phyloP scores from a whole-genome alignment of 2,113 vertebrate genomes.

The Malurus melanocephalus region DNA sequence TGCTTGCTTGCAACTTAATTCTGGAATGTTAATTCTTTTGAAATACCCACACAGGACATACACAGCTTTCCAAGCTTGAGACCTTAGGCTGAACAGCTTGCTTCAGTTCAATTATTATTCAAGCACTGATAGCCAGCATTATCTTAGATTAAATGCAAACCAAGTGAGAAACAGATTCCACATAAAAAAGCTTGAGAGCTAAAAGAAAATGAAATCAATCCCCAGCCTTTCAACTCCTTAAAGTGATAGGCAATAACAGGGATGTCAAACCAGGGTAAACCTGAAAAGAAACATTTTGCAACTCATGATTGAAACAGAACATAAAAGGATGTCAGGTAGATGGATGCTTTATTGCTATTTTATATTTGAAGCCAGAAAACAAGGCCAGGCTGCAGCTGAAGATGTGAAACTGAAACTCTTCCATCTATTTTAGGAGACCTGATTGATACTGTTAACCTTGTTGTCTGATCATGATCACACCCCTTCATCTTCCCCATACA shows the following conservation, averaged over 20 bases:
- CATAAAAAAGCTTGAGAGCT: slow-evolving; percentile 17
- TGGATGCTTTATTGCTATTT: slow-evolving; percentile 69
- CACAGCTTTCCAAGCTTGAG: slow-evolving; percentile 39
- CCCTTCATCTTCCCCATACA: slow-evolving; percentile 19
- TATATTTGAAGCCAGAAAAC: slow-evolving; percentile 69
- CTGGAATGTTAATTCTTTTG: slow-evolving; percentile 7
- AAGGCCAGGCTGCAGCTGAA: slow-evolving; percentile 60
- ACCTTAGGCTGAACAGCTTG: slow-evolving; percentile 39
- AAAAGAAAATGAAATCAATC: slow-evolving; percentile 65
- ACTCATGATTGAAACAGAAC: slow-evolving; percentile 62
- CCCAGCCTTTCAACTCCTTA: slow-evolving; percentile 52
- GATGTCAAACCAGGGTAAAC: slow-evolving; percentile 62
- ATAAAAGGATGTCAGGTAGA: slow-evolving; percentile 72
- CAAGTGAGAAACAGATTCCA: slow-evolving; percentile 50
- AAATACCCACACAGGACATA: not conserved
- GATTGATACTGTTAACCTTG: slow-evolving; percentile 47
- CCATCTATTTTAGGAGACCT: slow-evolving; percentile 64
- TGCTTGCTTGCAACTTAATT: not conserved
- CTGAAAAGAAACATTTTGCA: slow-evolving; percentile 44
- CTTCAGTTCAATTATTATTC: slow-evolving; percentile 55
- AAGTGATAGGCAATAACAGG: slow-evolving; percentile 64
- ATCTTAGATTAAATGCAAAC: slow-evolving; percentile 55
- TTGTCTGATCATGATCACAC: slow-evolving; percentile 26
- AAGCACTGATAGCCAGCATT: slow-evolving; percentile 34
- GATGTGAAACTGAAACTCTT: slow-evolving; percentile 64